These are phyloP conservation scores for Rhyacichthys aspro DNA, from an alignment of 2,797 vertebrate genomes.

Conservation along the genomic window DNA sequence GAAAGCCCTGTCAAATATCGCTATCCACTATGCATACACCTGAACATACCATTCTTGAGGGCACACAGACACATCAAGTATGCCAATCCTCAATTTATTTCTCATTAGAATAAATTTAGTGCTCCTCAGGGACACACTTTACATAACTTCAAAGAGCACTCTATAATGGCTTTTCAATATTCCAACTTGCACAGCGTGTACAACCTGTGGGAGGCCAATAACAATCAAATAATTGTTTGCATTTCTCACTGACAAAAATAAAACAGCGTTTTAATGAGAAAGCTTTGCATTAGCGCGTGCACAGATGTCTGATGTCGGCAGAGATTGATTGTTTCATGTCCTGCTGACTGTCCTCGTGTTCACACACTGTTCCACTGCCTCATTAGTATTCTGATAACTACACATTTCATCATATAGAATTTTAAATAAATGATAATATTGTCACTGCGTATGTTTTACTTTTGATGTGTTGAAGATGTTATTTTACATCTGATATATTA, in stretches of 20 bases:
- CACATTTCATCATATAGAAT: constrained; percentile 49
- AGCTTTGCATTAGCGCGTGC: constrained; percentile 47
- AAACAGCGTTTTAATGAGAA: constrained; percentile 50
- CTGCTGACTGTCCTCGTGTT: constrained; percentile 69
- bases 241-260: constrained; percentile 55
- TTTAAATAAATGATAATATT: constrained; percentile 11
- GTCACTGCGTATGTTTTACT: constrained; percentile 1
- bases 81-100: constrained; percentile 6
- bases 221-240: constrained; percentile 66
- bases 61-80: background rate
- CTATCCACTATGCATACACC: constrained; percentile 28
- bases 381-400: constrained; percentile 55
- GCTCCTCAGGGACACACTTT: constrained; percentile 21
- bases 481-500: background rate
- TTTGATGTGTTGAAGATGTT: constrained; percentile 8
- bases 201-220: constrained; percentile 66
- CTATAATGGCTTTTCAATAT: constrained; percentile 37
- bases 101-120: constrained; percentile 22
- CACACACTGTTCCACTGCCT: constrained; percentile 39
- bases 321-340: constrained; percentile 61
- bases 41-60: constrained; percentile 31
- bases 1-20: constrained; percentile 57
- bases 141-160: constrained; percentile 21
- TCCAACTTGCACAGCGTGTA: constrained; percentile 45
- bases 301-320: constrained; percentile 70